Percentiles rank a stretch among this genome's conserved stretches.
Evolutionary conservation across 2,797 vertebrate species (phyloP).

Genomic region (Danionella dracula): DNA sequence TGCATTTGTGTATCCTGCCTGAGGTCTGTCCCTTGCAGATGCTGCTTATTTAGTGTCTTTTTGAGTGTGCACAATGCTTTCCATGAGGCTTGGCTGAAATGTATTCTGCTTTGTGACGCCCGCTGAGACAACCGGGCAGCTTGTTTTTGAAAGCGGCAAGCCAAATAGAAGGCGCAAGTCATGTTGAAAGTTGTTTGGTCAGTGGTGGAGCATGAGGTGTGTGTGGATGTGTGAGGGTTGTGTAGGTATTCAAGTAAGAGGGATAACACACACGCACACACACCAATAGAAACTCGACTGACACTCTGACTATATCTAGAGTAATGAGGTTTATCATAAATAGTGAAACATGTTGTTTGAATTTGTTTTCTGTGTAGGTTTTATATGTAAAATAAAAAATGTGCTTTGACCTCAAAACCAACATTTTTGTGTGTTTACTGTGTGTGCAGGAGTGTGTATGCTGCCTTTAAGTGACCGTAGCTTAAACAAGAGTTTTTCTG

Average conservation of each 20-base stretch:
- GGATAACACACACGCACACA: neutral
- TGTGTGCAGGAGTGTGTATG: neutral
- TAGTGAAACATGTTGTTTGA: no score
- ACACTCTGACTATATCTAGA: no score
- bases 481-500: conserved; percentile 20
- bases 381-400: no score
- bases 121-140: neutral
- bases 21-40: conserved; percentile 12
- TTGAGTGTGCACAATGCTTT: no score
- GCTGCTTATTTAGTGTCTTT: no score
- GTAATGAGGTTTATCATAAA: no score
- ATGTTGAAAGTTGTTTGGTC: conserved; percentile 19
- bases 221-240: neutral
- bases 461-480: conserved; percentile 41
- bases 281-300: no score
- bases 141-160: conserved; percentile 14
- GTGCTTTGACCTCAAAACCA: no score
- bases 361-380: no score
- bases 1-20: neutral
- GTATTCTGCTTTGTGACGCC: conserved; percentile 1
- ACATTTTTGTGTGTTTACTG: neutral
- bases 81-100: neutral
- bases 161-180: neutral
- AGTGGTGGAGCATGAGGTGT: neutral
- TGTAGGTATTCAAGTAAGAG: neutral